Base-by-base conservation (phyloP, 1,140 invertebrate genomes). In the Heliothis virescens region DNA sequence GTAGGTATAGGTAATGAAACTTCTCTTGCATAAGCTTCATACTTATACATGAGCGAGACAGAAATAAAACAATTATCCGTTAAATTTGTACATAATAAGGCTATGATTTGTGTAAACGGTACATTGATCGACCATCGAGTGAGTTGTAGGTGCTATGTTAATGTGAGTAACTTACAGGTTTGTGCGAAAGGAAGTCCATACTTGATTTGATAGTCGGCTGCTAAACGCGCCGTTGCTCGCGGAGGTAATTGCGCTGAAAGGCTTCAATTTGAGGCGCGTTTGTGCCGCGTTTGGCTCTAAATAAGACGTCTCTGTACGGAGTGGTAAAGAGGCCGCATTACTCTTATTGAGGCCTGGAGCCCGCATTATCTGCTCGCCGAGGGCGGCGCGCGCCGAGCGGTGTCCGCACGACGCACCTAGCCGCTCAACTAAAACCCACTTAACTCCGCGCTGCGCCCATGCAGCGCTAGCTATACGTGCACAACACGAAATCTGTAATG, bases 281-380 rank as follows among this genome's bases (percentile, higher is more conserved):
- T 89, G 87, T 81, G 82, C 84, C 85, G 85, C 85, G 85, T 90
- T 89, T 88, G 88, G 85, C 69, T 83, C 88, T 94, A 93, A 94
- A 92, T 94, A 91, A 94, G 92, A 93, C 91, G 91, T 93, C 89
- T 85, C 81, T 87, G 83, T 79, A 86, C 82, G 65, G 87, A 84
- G 85, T 82, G 86, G 89, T 91, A 90, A 92, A 93, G 89, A 91
- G 89, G 88, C 85, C 82, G 87, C 89, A 90, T 92, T 93, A 94
- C 87, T 91, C 88, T 90, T 87, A 90, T 90, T 88, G 87, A 86
- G 82, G 90, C 89, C 88, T 73, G 62, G 73, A 85, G 88, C 84
- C 62, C 77, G 81, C 82, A 89, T 91, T 90, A 91, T 84, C 83
- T 80, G 80, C 77, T 84, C 80, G 88, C 89, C 87, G 76, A 74